phyloP scores from a whole-genome alignment of 30 jellyfish, hydroid and myxozoan species.

The Hydra vulgaris region DNA sequence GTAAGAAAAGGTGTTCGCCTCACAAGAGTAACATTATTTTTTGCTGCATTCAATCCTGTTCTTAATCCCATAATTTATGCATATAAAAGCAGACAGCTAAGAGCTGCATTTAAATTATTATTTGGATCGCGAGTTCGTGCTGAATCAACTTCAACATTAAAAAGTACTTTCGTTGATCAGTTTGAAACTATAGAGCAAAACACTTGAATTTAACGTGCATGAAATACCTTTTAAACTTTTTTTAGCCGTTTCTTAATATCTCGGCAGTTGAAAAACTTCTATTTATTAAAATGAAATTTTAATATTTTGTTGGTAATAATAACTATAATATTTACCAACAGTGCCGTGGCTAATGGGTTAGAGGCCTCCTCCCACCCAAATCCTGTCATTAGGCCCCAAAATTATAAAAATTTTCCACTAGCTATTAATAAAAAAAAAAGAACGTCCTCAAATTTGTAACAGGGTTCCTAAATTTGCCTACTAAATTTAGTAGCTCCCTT shows the following conservation, averaged over 20 bases:
- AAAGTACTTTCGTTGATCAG: background rate
- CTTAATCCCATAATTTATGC: conserved; percentile 89
- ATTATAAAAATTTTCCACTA: too few species aligned
- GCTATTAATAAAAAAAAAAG: too few species aligned
- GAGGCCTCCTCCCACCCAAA: too few species aligned
- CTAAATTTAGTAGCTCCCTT: too few species aligned
- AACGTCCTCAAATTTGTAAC: too few species aligned
- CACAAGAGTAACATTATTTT: conserved; percentile 43
- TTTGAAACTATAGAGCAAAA: too few species aligned
- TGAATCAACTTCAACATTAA: background rate
- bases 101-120: conserved; percentile 15
- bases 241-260: background rate
- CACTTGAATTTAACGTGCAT: background rate
- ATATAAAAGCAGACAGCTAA: conserved; percentile 48
- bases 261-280: background rate
- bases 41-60: conserved; percentile 59
- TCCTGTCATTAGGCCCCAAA: too few species aligned
- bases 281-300: too few species aligned
- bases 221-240: background rate
- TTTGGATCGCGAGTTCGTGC: background rate
- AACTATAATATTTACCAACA: too few species aligned
- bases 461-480: too few species aligned
- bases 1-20: conserved; percentile 53
- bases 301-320: too few species aligned
- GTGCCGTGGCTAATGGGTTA: too few species aligned